Evolutionary conservation across 2,888 invertebrate genomes (phyloP).

Genomic region (Alentia gelatinosa): DNA sequence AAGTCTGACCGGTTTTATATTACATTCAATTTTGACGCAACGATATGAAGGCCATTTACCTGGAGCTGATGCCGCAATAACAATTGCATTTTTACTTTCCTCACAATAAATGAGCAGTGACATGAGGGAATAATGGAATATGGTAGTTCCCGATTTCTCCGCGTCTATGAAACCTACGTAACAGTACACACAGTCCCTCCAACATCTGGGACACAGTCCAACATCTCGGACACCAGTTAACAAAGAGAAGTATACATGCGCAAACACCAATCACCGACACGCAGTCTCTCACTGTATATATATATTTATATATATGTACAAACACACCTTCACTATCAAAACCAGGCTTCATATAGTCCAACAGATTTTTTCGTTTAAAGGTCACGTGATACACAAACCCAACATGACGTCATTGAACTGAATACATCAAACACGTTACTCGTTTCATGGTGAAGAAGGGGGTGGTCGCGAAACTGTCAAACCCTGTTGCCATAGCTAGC

Average conservation of each 20-base stretch:
- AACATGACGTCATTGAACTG: neutral
- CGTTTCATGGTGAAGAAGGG: neutral
- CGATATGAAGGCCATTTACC: too few species aligned
- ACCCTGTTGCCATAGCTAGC: slow-evolving; percentile 4
- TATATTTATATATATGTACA: neutral
- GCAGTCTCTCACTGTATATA: neutral
- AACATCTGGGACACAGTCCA: too few species aligned
- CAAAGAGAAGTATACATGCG: neutral
- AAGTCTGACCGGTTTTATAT: too few species aligned
- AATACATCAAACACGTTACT: neutral
- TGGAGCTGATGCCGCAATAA: too few species aligned
- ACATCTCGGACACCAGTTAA: too few species aligned
- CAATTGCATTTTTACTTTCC: too few species aligned
- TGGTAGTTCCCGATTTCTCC: too few species aligned
- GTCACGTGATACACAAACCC: neutral
- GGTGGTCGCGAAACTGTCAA: neutral
- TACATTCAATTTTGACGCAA: too few species aligned
- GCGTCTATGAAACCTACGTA: too few species aligned
- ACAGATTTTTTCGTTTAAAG: neutral
- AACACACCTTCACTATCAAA: neutral
- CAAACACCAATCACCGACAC: neutral
- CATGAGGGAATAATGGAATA: too few species aligned
- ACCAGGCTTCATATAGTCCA: neutral
- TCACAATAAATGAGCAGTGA: too few species aligned
- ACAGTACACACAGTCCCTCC: too few species aligned